A percentile compares a stretch with the other conserved stretches of the same genome.
phyloP scores from a whole-genome alignment of 2,888 invertebrate species.

The Meganola albula region DNA sequence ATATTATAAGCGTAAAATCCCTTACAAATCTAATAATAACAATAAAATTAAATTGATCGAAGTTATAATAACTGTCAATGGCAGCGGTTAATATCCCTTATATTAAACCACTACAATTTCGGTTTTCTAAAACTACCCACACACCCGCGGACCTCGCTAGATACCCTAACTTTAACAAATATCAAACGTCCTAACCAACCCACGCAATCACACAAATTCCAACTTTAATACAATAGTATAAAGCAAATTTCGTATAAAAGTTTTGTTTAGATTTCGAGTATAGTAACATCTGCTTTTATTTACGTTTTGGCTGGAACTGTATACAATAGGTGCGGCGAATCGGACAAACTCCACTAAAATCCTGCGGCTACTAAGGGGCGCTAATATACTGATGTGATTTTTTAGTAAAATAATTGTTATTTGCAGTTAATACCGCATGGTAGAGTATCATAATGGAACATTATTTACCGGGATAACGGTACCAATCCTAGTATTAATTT shows the following conservation, averaged over 20 bases:
- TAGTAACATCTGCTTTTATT: conserved; percentile 76
- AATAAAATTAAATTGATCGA: too few species aligned
- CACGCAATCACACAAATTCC: conserved; percentile 12
- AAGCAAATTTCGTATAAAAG: conserved; percentile 19
- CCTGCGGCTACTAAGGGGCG: conserved; percentile 32
- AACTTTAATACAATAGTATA: conserved; percentile 20
- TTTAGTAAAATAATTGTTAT: too few species aligned
- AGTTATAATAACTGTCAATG: too few species aligned
- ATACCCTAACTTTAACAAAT: conserved; percentile 11
- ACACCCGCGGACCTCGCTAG: conserved; percentile 45
- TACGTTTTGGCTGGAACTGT: conserved; percentile 71
- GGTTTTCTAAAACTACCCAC: conserved; percentile 73
- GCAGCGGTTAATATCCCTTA: conserved; percentile 64
- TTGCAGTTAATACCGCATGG: too few species aligned
- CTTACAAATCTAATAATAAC: too few species aligned
- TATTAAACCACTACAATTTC: conserved; percentile 68
- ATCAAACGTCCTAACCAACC: neutral
- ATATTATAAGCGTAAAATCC: too few species aligned
- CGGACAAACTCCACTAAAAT: conserved; percentile 54
- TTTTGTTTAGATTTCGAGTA: conserved; percentile 52
- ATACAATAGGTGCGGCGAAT: conserved; percentile 68
- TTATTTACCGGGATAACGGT: too few species aligned
- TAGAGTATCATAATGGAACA: too few species aligned
- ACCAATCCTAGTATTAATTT: too few species aligned
- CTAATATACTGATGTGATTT: too few species aligned